Percentiles rank a stretch among this genome's conserved stretches.
Evolutionary conservation across 2,797 vertebrate species (phyloP).

Genomic region (Acanthiza pusilla): DNA sequence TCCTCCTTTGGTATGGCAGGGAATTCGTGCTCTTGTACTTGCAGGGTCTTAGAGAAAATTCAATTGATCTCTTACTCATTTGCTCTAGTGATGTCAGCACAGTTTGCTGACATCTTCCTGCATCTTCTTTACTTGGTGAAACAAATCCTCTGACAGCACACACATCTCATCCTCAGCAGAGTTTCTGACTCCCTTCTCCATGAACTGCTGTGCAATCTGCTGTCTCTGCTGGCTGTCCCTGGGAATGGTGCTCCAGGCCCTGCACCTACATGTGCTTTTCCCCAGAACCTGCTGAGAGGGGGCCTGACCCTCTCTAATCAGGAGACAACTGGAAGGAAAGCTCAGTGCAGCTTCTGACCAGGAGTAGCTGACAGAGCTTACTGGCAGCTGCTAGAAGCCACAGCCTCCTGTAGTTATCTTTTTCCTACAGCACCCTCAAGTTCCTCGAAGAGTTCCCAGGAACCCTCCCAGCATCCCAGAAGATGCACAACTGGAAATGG

Average conservation of each 20-base stretch:
- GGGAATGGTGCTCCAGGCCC: neutral
- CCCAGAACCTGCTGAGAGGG: neutral
- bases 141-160: neutral
- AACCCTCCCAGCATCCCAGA: neutral
- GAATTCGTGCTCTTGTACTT: neutral
- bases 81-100: neutral
- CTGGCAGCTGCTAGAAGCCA: neutral
- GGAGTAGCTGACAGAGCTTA: neutral
- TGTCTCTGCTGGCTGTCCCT: neutral
- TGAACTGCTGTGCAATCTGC: neutral
- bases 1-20: neutral
- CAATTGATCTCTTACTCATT: neutral
- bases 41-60: neutral
- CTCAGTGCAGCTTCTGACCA: neutral
- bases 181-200: neutral
- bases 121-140: neutral
- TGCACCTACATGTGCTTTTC: neutral
- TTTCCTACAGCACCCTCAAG: neutral
- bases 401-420: neutral
- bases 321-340: neutral
- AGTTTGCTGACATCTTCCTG: neutral
- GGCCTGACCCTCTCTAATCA: neutral
- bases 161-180: neutral
- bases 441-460: neutral
- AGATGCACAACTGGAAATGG: neutral